Evolutionary conservation across 2,113 vertebrate species (phyloP), one percentile per base, ranked within the genome.

Genomic region (Tragelaphus buxtoni): DNA sequence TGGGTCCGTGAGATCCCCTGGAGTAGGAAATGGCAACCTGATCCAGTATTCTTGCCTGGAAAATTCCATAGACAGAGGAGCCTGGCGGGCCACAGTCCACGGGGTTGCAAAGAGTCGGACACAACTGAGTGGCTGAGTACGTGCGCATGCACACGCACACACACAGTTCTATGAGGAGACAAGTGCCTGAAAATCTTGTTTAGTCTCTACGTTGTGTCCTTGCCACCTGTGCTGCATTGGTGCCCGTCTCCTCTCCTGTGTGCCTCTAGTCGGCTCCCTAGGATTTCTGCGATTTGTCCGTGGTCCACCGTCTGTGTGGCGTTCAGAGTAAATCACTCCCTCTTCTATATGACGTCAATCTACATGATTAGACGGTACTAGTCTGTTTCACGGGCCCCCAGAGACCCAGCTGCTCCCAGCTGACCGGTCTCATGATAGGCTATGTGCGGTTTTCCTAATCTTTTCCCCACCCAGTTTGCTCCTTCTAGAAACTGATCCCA

Each of bases 401-500:
- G 47, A 42, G 60, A 20, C 30, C 14, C 53, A 87, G 39, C 24
- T 2, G 10, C 12, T 45, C 3, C 42, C 83, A 35, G 58, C 39
- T 39, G 45, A 16, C 91, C 8, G 51, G 88, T 63, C 80, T 90
- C 69, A 9, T 12, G 49, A 35, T 32, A 45, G 84, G 45, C 87
- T 82, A 5, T 51, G 18, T 88, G 10, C 14, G 45, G 56, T 89
- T 94, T 84, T 97, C 74, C 28, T 63, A 1, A 26, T 77, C 69
- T 45, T 65, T 65, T 35, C 14, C 55, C 47, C 18, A 49, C 14
- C 56, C 35, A 30, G 5, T 83, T 90, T 83, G 65, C 47, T 86
- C 55, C 84, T 92, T 92, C 80, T 84, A 32, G 39, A 92, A 94
- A 35, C 85, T 55, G 84, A 28, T 14, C 9, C 65, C 79, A 13